A percentile compares a stretch with the other conserved stretches of the same genome.
Evolutionary conservation across 2,888 invertebrate genomes (phyloP).

Genomic region (Heliconius charithonia): DNA sequence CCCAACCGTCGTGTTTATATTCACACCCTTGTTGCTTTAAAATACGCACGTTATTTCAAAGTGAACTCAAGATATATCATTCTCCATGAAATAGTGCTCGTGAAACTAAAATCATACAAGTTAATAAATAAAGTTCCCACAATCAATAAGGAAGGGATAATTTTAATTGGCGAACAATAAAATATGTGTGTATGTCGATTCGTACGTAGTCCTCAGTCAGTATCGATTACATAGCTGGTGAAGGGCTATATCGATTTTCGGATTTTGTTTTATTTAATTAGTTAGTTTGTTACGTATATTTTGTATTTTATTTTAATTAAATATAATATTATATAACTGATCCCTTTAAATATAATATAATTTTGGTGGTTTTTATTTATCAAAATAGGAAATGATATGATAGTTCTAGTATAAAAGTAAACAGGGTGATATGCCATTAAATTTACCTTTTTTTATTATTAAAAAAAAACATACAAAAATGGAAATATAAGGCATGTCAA

Average conservation of each 20-base stretch:
- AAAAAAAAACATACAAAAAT: not conserved
- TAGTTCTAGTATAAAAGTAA: not conserved
- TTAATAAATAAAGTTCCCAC: constrained; percentile 50
- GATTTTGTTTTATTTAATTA: not conserved
- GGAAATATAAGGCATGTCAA: not conserved
- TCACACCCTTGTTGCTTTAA: no score
- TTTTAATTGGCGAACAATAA: constrained; percentile 81
- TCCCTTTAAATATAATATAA: not conserved
- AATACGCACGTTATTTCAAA: not conserved
- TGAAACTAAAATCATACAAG: constrained; percentile 42
- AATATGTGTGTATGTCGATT: constrained; percentile 71
- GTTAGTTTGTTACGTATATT: not conserved
- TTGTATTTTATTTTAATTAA: not conserved
- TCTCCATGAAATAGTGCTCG: not conserved
- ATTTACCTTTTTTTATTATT: not conserved
- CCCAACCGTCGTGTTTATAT: no score
- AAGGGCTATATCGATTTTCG: constrained; percentile 51
- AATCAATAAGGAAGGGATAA: constrained; percentile 66
- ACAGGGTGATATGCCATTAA: not conserved
- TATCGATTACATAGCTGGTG: constrained; percentile 68
- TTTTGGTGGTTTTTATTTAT: not conserved
- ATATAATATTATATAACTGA: no score
- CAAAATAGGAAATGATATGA: not conserved
- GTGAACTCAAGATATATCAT: constrained; percentile 2
- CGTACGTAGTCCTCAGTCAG: constrained; percentile 48